Conservation (phyloP, 2,797 vertebrate genomes). For the Enteromius unitaeniatus region DNA sequence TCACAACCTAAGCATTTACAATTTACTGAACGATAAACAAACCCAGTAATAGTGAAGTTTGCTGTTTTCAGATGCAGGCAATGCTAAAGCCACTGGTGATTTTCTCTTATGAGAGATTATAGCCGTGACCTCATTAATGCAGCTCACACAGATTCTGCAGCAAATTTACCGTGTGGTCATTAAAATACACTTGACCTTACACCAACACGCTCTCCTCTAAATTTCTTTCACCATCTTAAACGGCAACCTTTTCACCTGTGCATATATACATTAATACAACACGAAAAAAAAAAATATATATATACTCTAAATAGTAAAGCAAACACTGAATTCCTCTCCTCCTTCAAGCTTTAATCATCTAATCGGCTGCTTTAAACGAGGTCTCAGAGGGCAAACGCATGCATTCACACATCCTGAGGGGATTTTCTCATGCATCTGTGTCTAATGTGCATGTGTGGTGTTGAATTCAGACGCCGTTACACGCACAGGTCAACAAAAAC, state of each 20-base stretch:
- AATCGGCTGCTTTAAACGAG: slow-evolving; percentile 5
- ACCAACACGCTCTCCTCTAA: neutral
- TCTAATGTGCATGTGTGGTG: slow-evolving; percentile 46
- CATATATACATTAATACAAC: neutral
- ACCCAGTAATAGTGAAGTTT: neutral
- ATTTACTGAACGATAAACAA: neutral
- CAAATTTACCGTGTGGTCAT: slow-evolving; percentile 24
- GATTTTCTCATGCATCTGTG: neutral
- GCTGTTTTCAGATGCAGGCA: neutral
- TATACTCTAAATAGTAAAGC: neutral
- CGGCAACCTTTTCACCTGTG: slow-evolving; percentile 7
- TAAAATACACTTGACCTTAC: slow-evolving; percentile 40
- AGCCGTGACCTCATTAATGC: slow-evolving; percentile 17
- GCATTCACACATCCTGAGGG: slow-evolving; percentile 9
- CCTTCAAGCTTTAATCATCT: neutral
- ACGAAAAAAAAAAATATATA: neutral
- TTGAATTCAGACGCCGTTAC: slow-evolving; percentile 50
- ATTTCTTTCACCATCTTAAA: neutral
- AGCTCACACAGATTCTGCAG: slow-evolving; percentile 16
- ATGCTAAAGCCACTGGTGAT: neutral
- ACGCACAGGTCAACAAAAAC: slow-evolving; percentile 1
- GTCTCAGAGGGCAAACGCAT: slow-evolving; percentile 18
- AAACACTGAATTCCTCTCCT: neutral
- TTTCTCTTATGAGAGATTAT: neutral
- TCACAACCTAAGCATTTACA: neutral